Conservation (phyloP, 2,113 vertebrate genomes). For the Morphnarchus princeps region DNA sequence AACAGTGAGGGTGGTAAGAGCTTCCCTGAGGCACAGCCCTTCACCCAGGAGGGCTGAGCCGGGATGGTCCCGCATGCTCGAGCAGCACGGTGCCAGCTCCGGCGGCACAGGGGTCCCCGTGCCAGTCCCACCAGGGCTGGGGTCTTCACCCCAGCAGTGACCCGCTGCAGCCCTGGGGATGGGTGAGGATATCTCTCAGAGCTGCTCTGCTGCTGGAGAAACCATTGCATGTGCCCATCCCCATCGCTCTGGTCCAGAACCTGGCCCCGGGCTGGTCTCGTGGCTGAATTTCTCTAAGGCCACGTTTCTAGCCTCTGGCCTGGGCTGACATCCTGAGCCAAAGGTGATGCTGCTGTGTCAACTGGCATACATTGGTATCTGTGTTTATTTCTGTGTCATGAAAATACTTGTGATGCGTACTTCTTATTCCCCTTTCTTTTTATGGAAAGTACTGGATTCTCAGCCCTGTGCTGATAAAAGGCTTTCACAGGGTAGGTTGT, state of each 20-base stretch:
- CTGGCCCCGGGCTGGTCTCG: not conserved
- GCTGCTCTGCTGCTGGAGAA: not conserved
- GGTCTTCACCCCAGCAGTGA: not conserved
- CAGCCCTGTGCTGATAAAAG: not conserved
- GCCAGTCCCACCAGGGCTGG: not conserved
- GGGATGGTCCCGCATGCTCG: fast-evolving
- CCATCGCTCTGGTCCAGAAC: fast-evolving
- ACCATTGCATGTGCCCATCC: too few species aligned
- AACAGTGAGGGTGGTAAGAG: not conserved
- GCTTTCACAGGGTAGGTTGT: fast-evolving
- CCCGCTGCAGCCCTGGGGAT: not conserved
- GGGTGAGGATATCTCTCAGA: not conserved
- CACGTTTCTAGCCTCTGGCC: not conserved
- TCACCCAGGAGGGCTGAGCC: not conserved
- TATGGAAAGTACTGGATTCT: not conserved
- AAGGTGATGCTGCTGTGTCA: too few species aligned
- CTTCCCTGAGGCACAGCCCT: not conserved
- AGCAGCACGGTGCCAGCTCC: fast-evolving
- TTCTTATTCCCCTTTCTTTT: not conserved
- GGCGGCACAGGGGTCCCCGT: fast-evolving
- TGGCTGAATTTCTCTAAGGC: too few species aligned
- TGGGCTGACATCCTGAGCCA: not conserved
- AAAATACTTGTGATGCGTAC: too few species aligned
- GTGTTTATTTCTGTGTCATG: not conserved
- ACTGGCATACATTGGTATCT: fast-evolving